Conservation (phyloP, 53 echinoderm and acorn worm species). For the Actinopyga echinites region DNA sequence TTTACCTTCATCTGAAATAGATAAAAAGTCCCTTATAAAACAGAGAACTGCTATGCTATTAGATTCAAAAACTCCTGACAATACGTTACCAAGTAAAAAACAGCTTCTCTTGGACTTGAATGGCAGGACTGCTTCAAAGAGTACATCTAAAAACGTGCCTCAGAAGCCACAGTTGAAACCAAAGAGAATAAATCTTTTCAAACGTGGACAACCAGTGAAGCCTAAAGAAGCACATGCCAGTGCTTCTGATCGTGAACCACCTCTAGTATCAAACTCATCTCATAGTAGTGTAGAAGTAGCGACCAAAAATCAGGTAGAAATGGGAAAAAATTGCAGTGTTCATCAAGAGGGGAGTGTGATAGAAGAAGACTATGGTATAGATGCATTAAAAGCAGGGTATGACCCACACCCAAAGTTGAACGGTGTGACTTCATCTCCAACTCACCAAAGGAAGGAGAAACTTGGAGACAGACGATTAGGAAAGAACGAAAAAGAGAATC, state of each 20-base stretch:
- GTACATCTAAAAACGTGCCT: background rate
- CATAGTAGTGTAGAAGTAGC: too few species aligned
- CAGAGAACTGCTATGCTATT: slow-evolving; percentile 76
- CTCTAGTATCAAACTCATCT: background rate
- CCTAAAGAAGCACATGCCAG: background rate
- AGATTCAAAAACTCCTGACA: slow-evolving; percentile 3
- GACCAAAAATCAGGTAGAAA: background rate
- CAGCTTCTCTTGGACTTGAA: slow-evolving; percentile 37
- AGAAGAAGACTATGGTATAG: slow-evolving; percentile 37
- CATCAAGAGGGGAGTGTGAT: slow-evolving; percentile 37
- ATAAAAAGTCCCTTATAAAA: slow-evolving; percentile 66
- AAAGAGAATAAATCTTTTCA: slow-evolving; percentile 32
- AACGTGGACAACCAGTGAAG: slow-evolving; percentile 30
- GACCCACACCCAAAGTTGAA: slow-evolving; percentile 9
- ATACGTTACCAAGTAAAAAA: slow-evolving; percentile 2
- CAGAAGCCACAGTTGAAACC: slow-evolving; percentile 39
- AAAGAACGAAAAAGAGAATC: slow-evolving; percentile 31
- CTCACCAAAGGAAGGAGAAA: slow-evolving; percentile 3
- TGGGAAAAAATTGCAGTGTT: slow-evolving; percentile 38
- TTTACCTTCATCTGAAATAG: slow-evolving; percentile 30
- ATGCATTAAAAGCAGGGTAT: slow-evolving; percentile 19
- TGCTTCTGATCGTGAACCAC: background rate
- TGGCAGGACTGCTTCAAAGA: slow-evolving; percentile 8
- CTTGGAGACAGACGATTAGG: background rate
- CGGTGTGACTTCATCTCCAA: background rate